These are phyloP conservation scores for Drosophila maculinotata DNA, from an alignment of 2,888 invertebrate genomes.

Conservation along the genomic window DNA sequence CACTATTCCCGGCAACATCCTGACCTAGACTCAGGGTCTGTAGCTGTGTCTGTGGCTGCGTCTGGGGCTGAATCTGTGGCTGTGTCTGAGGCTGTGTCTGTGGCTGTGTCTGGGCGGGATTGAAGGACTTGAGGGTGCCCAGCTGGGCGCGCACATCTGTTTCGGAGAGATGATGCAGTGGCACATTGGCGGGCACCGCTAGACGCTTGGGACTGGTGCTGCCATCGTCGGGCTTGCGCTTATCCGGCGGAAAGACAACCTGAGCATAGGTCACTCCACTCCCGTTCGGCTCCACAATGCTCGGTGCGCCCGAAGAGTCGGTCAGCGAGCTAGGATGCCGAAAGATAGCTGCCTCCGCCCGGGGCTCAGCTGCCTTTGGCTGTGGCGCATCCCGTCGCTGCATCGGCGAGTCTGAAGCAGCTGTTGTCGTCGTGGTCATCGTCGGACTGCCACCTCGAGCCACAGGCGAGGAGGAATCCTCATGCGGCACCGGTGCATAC, in stretches of 20 bases:
- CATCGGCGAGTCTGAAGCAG: constrained; percentile 60
- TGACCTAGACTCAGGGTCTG: constrained; percentile 12
- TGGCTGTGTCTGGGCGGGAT: constrained; percentile 36
- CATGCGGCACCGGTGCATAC: constrained; percentile 78
- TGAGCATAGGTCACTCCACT: constrained; percentile 82
- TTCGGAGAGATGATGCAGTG: constrained; percentile 82
- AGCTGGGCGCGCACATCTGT: constrained; percentile 82
- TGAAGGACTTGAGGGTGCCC: constrained; percentile 81
- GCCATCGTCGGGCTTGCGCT: constrained; percentile 73
- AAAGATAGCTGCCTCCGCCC: constrained; percentile 63
- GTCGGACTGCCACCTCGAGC: constrained; percentile 66
- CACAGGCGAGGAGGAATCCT: constrained; percentile 41
- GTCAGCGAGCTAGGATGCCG: constrained; percentile 82
- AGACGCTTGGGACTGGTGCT: constrained; percentile 78
- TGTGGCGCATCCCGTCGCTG: constrained; percentile 48
- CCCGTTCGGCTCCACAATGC: constrained; percentile 65
- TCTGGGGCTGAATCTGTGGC: no score
- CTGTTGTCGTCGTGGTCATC: constrained; percentile 59
- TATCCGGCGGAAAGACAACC: constrained; percentile 82
- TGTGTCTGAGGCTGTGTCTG: no score
- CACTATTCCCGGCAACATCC: constrained; percentile 13
- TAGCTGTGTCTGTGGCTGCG: neutral
- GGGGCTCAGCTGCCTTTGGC: constrained; percentile 26
- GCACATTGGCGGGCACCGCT: constrained; percentile 81
- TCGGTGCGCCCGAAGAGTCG: constrained; percentile 75